Evolutionary conservation across 2,113 vertebrate genomes (phyloP).

Genomic region (Chlamydotis undulata): DNA sequence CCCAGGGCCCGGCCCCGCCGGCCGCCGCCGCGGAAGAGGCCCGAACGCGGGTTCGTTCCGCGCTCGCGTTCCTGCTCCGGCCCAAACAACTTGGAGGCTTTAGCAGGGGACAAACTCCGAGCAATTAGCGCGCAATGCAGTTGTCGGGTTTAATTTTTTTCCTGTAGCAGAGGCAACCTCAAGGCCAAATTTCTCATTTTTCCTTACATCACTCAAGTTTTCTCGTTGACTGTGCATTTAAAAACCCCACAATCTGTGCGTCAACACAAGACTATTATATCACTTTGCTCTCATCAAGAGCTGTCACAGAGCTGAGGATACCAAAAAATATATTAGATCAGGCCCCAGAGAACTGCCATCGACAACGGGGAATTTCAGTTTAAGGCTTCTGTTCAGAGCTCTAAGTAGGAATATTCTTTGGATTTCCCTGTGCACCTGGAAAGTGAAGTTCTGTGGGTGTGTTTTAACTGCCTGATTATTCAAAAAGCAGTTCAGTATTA

Average conservation of each 20-base stretch:
- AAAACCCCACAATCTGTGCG: rapidly evolving
- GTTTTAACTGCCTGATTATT: neutral
- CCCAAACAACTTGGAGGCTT: rapidly evolving
- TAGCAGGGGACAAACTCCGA: rapidly evolving
- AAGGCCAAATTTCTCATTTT: no score
- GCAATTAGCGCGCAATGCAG: rapidly evolving
- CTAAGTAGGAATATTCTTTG: neutral
- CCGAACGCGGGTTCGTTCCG: rapidly evolving
- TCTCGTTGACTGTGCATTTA: neutral
- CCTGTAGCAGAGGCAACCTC: rapidly evolving
- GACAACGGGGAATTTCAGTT: no score
- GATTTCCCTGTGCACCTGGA: neutral
- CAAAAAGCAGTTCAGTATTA: neutral
- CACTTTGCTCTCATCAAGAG: neutral
- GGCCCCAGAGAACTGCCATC: neutral
- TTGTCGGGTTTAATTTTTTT: rapidly evolving
- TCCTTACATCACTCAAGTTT: no score
- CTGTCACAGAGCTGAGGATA: neutral
- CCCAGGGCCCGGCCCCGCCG: no score
- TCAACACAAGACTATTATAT: rapidly evolving
- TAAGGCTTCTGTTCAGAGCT: neutral
- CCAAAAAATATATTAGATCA: neutral
- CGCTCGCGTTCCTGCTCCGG: neutral
- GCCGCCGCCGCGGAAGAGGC: no score
- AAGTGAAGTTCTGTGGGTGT: neutral